Conservation (phyloP, 2,888 invertebrate species). For the Chrysolina americana region DNA sequence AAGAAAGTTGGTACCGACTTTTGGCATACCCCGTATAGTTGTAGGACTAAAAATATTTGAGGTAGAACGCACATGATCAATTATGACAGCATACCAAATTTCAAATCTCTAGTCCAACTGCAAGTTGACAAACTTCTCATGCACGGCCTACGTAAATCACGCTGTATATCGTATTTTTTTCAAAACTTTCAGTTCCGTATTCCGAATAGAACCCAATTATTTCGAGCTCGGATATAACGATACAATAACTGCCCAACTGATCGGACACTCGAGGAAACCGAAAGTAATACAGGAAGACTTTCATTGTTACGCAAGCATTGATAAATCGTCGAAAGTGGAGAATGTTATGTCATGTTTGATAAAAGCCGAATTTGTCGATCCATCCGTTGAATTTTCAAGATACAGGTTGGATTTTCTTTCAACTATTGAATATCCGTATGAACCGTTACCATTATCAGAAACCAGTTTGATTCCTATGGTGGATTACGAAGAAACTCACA, state of each 20-base stretch:
- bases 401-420: constrained; percentile 69
- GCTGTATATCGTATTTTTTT: not conserved
- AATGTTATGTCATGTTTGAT: constrained; percentile 71
- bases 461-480: constrained; percentile 8
- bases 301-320: constrained; percentile 74
- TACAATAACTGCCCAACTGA: constrained; percentile 57
- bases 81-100: too few species aligned
- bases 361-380: constrained; percentile 74
- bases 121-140: too few species aligned
- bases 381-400: constrained; percentile 72
- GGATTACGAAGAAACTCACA: not conserved
- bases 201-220: constrained; percentile 69
- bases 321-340: constrained; percentile 72
- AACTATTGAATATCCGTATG: not conserved
- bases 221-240: constrained; percentile 71
- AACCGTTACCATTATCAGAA: not conserved
- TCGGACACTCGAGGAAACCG: constrained; percentile 61
- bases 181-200: constrained; percentile 61
- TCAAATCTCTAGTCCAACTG: too few species aligned
- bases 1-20: too few species aligned
- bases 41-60: too few species aligned
- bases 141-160: too few species aligned
- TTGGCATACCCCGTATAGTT: too few species aligned
- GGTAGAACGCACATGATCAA: too few species aligned
- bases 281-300: constrained; percentile 72